Evolutionary conservation across 2,888 invertebrate genomes (phyloP), one percentile per base, ranked within the genome.

Genomic region (Leucoma salicis): DNA sequence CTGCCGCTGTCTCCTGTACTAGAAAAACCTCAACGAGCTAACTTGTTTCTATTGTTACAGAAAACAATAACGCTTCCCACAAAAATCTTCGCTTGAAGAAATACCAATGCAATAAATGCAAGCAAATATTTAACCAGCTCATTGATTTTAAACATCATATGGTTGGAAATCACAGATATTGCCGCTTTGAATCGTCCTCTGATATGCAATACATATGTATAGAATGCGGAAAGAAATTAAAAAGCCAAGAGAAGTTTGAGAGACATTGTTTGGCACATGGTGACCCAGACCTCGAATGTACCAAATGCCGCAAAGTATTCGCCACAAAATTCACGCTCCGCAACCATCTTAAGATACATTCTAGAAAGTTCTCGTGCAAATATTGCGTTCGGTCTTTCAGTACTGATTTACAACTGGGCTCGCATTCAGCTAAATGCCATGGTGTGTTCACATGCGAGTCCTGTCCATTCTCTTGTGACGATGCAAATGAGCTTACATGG

Each of bases 31-130:
- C n/a, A n/a, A n/a, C n/a, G n/a, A n/a, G n/a, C n/a, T n/a, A n/a
- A n/a, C n/a, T 27, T 11, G 7, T 27, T n/a, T 27, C 21, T 4
- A n/a, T 29, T 35, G 13, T 35, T 67, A 15, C 55, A 66, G 69
- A 66, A 11, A 67, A 65, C 29, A 37, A 49, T 41, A 14, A 13
- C 24, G 14, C 13, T 1, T 34, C 53, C 3, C 53, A n/a, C 2
- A 27, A 52, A 7, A 55, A 49, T 3, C 64, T 69, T 1, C 65
- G 60, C 3, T 67, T 70, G 4, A 86, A 87, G 62, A 78, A 74
- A 40, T 87, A 83, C 51, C 87, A 85, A 47, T 88, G 88, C 46
- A 81, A 82, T 42, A 82, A 85, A 59, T 88, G 88, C 61, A 81
- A 86, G 35, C 77, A 83, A 42, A 78, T 82, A 47, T 88, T 88